A percentile compares a stretch with the other conserved stretches of the same genome.
phyloP scores from a whole-genome alignment of 2,113 vertebrate species.

The Phaethornis superciliosus region DNA sequence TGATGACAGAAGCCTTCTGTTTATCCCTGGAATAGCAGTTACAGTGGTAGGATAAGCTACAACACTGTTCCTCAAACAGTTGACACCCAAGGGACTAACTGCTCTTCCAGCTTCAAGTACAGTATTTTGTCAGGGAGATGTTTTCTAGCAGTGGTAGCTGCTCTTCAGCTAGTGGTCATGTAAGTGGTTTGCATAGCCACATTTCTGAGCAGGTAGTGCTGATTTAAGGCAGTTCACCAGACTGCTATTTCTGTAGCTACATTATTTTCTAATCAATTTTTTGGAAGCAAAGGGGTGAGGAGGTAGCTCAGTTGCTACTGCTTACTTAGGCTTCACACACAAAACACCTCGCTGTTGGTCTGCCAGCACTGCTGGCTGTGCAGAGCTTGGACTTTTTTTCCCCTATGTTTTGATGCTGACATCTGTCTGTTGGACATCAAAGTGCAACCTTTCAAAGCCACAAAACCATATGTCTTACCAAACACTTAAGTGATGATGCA shows the following conservation, averaged over 20 bases:
- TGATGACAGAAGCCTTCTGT: slow-evolving; percentile 53
- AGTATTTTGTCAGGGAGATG: not conserved
- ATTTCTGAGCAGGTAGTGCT: not conserved
- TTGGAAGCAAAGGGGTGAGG: not conserved
- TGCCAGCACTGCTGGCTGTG: not conserved
- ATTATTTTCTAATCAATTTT: not conserved
- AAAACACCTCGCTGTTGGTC: not conserved
- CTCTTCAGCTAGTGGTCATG: not conserved
- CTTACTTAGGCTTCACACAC: not conserved
- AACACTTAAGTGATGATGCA: not conserved
- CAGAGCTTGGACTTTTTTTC: not conserved
- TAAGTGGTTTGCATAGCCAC: not conserved
- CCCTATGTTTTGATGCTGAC: not conserved
- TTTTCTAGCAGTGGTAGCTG: not conserved
- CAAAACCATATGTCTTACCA: not conserved
- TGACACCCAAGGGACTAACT: not conserved
- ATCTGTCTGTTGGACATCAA: slow-evolving; percentile 23
- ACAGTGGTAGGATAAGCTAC: not conserved
- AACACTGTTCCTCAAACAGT: not conserved
- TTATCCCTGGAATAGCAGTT: slow-evolving; percentile 22
- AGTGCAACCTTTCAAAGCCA: slow-evolving; percentile 9
- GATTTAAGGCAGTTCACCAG: not conserved
- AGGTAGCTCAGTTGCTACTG: not conserved
- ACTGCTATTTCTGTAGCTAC: not conserved
- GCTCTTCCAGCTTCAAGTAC: not conserved